Conservation (phyloP, 2,888 invertebrate genomes). For the Vandiemenella viatica region DNA sequence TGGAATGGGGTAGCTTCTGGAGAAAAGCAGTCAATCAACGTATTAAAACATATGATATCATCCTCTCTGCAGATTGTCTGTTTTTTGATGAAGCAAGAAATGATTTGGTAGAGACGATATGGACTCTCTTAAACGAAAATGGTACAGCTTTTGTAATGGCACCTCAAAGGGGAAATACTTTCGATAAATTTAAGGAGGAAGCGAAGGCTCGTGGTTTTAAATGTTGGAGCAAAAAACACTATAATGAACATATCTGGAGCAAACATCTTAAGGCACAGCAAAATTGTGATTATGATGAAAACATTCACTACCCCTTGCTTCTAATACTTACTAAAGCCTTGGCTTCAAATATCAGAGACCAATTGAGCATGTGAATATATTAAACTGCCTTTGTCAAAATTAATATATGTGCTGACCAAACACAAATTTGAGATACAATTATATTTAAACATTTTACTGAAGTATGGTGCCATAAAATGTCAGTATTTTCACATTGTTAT, state of each 20-base stretch:
- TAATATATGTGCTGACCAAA: neutral
- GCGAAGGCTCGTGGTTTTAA: constrained; percentile 42
- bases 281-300: constrained; percentile 46
- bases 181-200: constrained; percentile 48
- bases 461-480: too few species aligned
- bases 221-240: constrained; percentile 40
- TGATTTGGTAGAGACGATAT: constrained; percentile 50
- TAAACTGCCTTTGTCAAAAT: neutral
- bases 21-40: neutral
- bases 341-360: neutral
- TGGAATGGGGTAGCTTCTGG: constrained; percentile 35
- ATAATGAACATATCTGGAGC: constrained; percentile 51
- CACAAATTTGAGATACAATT: neutral
- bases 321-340: constrained; percentile 40
- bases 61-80: constrained; percentile 64
- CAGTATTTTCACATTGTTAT: too few species aligned
- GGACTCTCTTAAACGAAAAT: constrained; percentile 39
- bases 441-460: neutral
- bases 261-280: constrained; percentile 44
- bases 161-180: constrained; percentile 54
- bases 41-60: constrained; percentile 39
- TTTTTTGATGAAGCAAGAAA: constrained; percentile 60
- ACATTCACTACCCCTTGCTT: constrained; percentile 55
- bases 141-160: constrained; percentile 63
- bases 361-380: too few species aligned